Base-by-base conservation (phyloP, 2,113 vertebrate species). In the Turnix velox region DNA sequence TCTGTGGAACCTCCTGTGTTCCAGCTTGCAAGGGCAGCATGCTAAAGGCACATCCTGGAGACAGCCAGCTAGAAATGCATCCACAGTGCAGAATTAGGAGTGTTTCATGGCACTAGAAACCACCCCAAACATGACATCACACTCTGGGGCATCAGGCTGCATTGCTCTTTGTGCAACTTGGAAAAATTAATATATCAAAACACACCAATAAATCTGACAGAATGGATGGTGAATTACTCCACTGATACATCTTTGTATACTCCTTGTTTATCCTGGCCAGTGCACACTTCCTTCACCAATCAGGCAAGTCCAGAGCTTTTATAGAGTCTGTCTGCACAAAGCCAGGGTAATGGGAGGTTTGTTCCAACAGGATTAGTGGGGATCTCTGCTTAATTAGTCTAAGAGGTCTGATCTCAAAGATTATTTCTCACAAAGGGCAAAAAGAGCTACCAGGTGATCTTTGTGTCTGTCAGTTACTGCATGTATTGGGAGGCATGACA, bases 381-480 rank as follows among this genome's bases (percentile, higher is more conserved):
- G 33, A 94, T 92, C 46, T 58, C 63, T 62, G 39, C 80, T 77
- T 93, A 93, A 95, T 93, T 80, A 94, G 76, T 86, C 76, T 72
- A 84, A 80, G 80, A 88, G 59, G 28, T 45, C 46, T 86, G 72
- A 93, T 94, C 72, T 81, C 55, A 54, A 55, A 88, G 88, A 86
- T 72, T 93, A 68, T 84, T 93, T 80, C 75, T 83, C 58, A 54
- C 19, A 87, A 17, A 74, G 63, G 80, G n/a, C 43, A 80, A 63
- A 62, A 92, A 76, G 76, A 86, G 59, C 63, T 72, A 65, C 42
- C 7, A 39, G 66, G 59, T 66, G 75, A 92, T 84, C 86, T 84
- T 77, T 51, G 51, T 46, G 51, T 58, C 46, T 52, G 58, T 79
- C 79, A 88, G 14, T 81, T 84, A 71, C 59, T 69, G 23, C 35